Base-by-base conservation (phyloP, 1,140 invertebrate genomes). In the Meloidogyne exigua region DNA sequence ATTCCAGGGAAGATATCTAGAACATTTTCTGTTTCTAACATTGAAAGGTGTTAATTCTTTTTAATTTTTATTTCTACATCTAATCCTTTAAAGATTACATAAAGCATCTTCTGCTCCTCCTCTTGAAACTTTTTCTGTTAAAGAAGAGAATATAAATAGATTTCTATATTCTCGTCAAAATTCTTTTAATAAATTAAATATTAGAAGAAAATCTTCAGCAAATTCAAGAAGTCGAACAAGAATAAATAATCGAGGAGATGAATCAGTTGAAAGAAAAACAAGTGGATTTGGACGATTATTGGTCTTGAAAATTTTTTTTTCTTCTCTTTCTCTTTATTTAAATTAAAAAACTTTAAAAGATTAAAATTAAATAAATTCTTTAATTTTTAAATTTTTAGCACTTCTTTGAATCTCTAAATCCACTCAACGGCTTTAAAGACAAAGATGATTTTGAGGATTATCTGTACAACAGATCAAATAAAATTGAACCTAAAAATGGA, bases 391-490 rank as follows among this genome's bases (percentile, higher is more conserved):
- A 15, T 71, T 81, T 82, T 79, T 42, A 82, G 81, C 82, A 82
- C 62, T 82, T 82, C 66, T 84, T 82, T 63, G 81, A 82, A 74
- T 79, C 74, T 32, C n/a, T 82, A 25, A 78, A 82, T 64, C 81
- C 81, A 10, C 75, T 82, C 1, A 72, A 80, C 26, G 81, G 82
- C 39, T 84, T 84, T 72, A 78, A 81, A 67, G 81, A 84, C 64
- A 84, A 81, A 32, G 83, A 85, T 25, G 82, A 84, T 11, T 76
- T 82, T 23, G 83, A 84, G 65, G 84, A 73, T 15, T 84, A 82
- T 65, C 25, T 82, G 12, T 84, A 84, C 76, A 71, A 84, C 25
- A 76, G 83, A 62, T 82, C 81, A 5, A 70, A 78, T 13, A 77
- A 78, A 65, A 75, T 82, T 44, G 81, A 82, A 57, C 81, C 81